These are phyloP conservation scores for Asarcornis scutulata DNA, from an alignment of 2,113 vertebrate genomes.

Conservation along the genomic window DNA sequence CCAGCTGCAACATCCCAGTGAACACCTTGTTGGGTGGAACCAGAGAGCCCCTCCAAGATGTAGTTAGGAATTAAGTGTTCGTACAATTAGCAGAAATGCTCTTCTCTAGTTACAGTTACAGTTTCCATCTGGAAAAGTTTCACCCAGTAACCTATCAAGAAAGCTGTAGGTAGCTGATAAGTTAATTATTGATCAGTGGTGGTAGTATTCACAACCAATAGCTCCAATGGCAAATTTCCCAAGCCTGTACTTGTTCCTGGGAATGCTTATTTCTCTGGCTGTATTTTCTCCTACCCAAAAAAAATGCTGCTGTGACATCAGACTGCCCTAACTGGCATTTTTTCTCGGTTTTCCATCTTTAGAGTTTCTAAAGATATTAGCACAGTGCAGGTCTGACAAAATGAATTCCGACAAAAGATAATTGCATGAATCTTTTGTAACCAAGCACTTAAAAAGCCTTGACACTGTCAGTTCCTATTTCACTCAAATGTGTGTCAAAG, in stretches of 20 bases:
- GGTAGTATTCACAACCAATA: rapidly evolving
- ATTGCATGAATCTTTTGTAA: slow-evolving; percentile 62
- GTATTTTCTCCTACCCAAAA: neutral
- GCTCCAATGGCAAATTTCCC: rapidly evolving
- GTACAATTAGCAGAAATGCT: neutral
- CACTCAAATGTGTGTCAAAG: slow-evolving; percentile 8
- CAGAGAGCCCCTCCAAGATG: rapidly evolving
- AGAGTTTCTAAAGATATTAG: slow-evolving; percentile 52
- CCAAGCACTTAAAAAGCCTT: slow-evolving; percentile 11
- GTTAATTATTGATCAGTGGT: rapidly evolving
- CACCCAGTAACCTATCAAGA: rapidly evolving
- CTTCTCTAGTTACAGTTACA: neutral
- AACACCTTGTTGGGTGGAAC: rapidly evolving
- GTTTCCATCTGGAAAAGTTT: neutral
- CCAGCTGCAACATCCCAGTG: rapidly evolving
- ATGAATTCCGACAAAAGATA: slow-evolving; percentile 80
- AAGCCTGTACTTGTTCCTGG: neutral
- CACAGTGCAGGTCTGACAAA: slow-evolving; percentile 38
- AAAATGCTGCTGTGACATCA: neutral
- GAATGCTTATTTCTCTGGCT: neutral
- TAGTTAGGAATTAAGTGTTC: rapidly evolving
- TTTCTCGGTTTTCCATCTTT: neutral
- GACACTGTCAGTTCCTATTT: slow-evolving; percentile 77
- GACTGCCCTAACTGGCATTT: neutral
- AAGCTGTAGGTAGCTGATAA: neutral